Base-by-base conservation (phyloP, 2,888 invertebrate genomes). In the Diachrysia chrysitis region DNA sequence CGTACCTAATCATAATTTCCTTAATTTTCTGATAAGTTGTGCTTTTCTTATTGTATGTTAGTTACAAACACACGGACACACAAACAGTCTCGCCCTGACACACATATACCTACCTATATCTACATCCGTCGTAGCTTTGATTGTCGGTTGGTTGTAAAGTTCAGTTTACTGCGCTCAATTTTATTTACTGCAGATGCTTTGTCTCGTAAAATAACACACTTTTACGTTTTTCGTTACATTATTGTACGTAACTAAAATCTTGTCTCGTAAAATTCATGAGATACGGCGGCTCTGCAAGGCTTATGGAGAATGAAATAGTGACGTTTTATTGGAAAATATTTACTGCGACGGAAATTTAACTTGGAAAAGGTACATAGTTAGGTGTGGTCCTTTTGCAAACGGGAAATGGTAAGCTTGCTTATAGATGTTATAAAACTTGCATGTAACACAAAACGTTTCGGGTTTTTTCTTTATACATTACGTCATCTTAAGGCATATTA, bases 171-270 rank as follows among this genome's bases (percentile, higher is more conserved):
- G 72, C 76, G 62, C 57, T 69, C 66, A 63, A 58, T 67, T 59
- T 69, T 71, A 71, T 66, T 76, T 68, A 79, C 71, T 81, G 69
- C 78, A 73, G 78, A 78, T 69, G 78, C 58, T 68, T 57, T 66
- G 63, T 69, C 63, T 70, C 75, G 63, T 81, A 74, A 81, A 79
- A 70, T 72, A 75, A 68, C 68, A 68, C 61, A 66, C 37, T 60
- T 69, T 71, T 71, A 66, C 46, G 67, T 66, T 68, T 69, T 69
- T 61, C 58, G 55, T 64, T 59, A 62, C 63, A 69, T 77, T 63
- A 70, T 73, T 71, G 66, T 76, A 65, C 68, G 76, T 65, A 66
- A 78, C 78, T 78, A 51, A 76, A 78, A 66, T 73, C 69, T 61
- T 58, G 32, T 69, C 32, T 78, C 65, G 69, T 73, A 73, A 69